These are phyloP conservation scores for Bellardia bayeri DNA, from an alignment of 2,888 invertebrate species.

Conservation along the genomic window DNA sequence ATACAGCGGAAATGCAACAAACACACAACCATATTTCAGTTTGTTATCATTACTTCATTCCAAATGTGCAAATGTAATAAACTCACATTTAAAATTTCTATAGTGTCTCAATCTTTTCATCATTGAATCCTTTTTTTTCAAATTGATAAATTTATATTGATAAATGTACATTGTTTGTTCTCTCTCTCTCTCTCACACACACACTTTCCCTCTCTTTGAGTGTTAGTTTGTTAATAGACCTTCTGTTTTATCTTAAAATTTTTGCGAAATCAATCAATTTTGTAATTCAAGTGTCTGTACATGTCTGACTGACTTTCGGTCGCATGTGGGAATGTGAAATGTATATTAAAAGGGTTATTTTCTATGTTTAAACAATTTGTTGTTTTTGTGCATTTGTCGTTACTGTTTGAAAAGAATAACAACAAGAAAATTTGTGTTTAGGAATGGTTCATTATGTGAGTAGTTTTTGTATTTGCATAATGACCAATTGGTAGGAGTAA, in stretches of 20 bases:
- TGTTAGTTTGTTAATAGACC: slow-evolving; percentile 25
- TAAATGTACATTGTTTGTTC: slow-evolving; percentile 8
- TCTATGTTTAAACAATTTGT: slow-evolving; percentile 25
- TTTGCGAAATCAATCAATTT: slow-evolving; percentile 60
- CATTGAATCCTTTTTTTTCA: slow-evolving; percentile 79
- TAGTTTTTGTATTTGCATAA: not conserved
- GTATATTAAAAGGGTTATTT: slow-evolving; percentile 18
- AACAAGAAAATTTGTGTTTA: slow-evolving; percentile 2
- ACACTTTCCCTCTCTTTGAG: not conserved
- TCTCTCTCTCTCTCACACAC: not conserved
- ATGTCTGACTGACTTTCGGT: slow-evolving; percentile 37
- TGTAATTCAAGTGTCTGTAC: slow-evolving; percentile 30
- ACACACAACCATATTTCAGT: slow-evolving; percentile 32
- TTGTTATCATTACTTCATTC: not conserved
- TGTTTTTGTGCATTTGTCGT: slow-evolving; percentile 50
- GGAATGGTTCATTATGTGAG: not conserved
- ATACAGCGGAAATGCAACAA: slow-evolving; percentile 59
- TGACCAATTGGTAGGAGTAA: not conserved
- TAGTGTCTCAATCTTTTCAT: slow-evolving; percentile 66
- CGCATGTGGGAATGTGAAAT: not conserved
- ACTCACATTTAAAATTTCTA: slow-evolving; percentile 12
- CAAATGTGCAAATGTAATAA: not conserved
- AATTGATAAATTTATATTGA: slow-evolving; percentile 75
- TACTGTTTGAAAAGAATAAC: slow-evolving; percentile 41
- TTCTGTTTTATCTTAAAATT: slow-evolving; percentile 38